These are phyloP conservation scores for Euzetes globulus DNA, from an alignment of 2,888 invertebrate species.

Conservation along the genomic window DNA sequence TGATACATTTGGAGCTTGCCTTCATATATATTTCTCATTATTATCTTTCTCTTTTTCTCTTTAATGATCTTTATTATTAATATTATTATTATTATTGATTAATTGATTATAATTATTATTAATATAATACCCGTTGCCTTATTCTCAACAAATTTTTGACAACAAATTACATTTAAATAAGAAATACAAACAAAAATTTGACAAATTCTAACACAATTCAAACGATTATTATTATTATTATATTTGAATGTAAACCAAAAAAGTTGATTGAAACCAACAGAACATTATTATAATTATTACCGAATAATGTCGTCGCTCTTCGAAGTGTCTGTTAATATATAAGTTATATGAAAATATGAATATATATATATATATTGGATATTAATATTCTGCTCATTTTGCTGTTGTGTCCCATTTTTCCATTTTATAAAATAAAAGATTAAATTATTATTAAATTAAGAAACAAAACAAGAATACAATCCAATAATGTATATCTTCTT, in stretches of 20 bases:
- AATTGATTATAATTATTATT: slow-evolving; percentile 17
- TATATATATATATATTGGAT: slow-evolving; percentile 1
- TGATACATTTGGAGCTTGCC: slow-evolving; percentile 31
- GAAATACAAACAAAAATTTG: neutral
- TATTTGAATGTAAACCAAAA: neutral
- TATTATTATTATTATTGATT: neutral
- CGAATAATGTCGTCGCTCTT: slow-evolving; percentile 13
- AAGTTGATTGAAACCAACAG: neutral
- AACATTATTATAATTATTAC: neutral
- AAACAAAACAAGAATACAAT: slow-evolving; percentile 4
- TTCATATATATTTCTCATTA: neutral
- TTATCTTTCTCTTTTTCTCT: neutral
- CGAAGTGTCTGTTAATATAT: slow-evolving; percentile 18
- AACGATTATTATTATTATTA: neutral
- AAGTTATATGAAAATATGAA: neutral
- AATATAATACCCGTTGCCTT: slow-evolving; percentile 26
- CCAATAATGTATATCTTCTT: slow-evolving; percentile 17
- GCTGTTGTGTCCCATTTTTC: slow-evolving; percentile 28
- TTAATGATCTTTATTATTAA: neutral
- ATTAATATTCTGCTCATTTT: slow-evolving; percentile 27
- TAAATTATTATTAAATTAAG: neutral
- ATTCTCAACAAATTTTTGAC: neutral
- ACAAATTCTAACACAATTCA: neutral
- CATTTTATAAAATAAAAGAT: slow-evolving; percentile 18
- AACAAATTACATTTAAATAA: neutral